phyloP scores from a whole-genome alignment of 2,888 invertebrate species.

The Augochlorella aurata region DNA sequence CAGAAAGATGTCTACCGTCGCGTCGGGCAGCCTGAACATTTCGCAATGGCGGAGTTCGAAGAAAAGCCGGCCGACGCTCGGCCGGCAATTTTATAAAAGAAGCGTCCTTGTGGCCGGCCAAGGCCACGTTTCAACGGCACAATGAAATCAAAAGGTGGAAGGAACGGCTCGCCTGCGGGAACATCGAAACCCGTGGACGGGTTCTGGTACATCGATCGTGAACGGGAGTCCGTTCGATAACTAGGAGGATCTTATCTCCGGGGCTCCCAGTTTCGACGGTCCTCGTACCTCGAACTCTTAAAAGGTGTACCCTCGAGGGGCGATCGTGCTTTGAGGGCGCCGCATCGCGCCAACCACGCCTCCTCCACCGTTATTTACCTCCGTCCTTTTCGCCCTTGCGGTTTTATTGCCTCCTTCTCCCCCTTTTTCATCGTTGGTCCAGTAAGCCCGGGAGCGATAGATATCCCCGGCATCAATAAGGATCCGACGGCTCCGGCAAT shows the following conservation, averaged over 20 bases:
- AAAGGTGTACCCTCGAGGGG: slow-evolving; percentile 70
- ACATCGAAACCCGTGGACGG: slow-evolving; percentile 63
- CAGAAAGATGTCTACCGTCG: slow-evolving; percentile 21
- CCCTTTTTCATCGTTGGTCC: slow-evolving; percentile 66
- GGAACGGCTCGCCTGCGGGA: slow-evolving; percentile 59
- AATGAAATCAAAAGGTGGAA: slow-evolving; percentile 53
- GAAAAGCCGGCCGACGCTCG: slow-evolving; percentile 15
- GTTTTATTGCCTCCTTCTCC: slow-evolving; percentile 69
- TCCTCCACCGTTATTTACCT: slow-evolving; percentile 76
- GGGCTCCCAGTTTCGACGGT: slow-evolving; percentile 78
- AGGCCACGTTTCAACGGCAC: slow-evolving; percentile 56
- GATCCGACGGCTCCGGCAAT: slow-evolving; percentile 60
- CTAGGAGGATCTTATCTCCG: slow-evolving; percentile 80
- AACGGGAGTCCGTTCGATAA: slow-evolving; percentile 78
- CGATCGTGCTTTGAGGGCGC: slow-evolving; percentile 77
- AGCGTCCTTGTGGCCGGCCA: slow-evolving; percentile 62
- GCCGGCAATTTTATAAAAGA: slow-evolving; percentile 22
- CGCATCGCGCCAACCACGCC: slow-evolving; percentile 79
- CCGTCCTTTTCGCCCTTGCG: slow-evolving; percentile 72
- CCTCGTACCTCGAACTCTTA: slow-evolving; percentile 68
- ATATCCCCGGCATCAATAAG: slow-evolving; percentile 73
- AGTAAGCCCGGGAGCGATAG: slow-evolving; percentile 76
- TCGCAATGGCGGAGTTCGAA: slow-evolving; percentile 19
- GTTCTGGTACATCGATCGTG: slow-evolving; percentile 66
- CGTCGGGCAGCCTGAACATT: slow-evolving; percentile 32